These are phyloP conservation scores for Flexamia atlantica DNA, from an alignment of 2,888 invertebrate species.

Conservation along the genomic window DNA sequence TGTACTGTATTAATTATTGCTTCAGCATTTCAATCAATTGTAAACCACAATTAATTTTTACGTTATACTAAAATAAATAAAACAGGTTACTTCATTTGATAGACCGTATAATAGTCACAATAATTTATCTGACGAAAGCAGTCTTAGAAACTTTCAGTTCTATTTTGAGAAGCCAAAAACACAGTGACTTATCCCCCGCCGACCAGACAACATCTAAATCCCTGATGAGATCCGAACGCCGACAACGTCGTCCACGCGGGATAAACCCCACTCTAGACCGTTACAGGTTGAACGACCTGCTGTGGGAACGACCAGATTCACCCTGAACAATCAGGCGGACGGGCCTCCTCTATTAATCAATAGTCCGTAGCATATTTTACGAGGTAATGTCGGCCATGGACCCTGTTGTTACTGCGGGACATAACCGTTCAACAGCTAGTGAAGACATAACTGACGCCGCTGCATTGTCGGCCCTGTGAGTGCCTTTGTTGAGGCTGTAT, in stretches of 20 bases:
- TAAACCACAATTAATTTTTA: too few species aligned
- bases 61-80: too few species aligned
- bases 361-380: slow-evolving; percentile 39
- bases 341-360: slow-evolving; percentile 46
- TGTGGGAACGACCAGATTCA: slow-evolving; percentile 30
- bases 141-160: too few species aligned
- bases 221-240: not conserved
- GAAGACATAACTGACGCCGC: slow-evolving; percentile 17
- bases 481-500: not conserved
- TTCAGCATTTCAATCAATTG: too few species aligned
- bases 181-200: not conserved
- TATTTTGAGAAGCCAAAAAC: not conserved
- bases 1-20: too few species aligned
- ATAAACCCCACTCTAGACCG: slow-evolving; percentile 31
- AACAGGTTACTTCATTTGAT: too few species aligned
- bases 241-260: slow-evolving; percentile 3
- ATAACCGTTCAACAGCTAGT: slow-evolving; percentile 41
- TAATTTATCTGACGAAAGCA: too few species aligned
- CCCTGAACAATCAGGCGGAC: slow-evolving; percentile 36
- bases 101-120: too few species aligned
- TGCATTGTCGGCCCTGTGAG: not conserved
- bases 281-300: slow-evolving; percentile 36
- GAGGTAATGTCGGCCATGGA: not conserved
- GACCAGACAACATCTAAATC: not conserved
- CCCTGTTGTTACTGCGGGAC: slow-evolving; percentile 40